A percentile compares a stretch with the other conserved stretches of the same genome.
Evolutionary conservation across 2,888 invertebrate species (phyloP).

Genomic region (Theretra japonica): DNA sequence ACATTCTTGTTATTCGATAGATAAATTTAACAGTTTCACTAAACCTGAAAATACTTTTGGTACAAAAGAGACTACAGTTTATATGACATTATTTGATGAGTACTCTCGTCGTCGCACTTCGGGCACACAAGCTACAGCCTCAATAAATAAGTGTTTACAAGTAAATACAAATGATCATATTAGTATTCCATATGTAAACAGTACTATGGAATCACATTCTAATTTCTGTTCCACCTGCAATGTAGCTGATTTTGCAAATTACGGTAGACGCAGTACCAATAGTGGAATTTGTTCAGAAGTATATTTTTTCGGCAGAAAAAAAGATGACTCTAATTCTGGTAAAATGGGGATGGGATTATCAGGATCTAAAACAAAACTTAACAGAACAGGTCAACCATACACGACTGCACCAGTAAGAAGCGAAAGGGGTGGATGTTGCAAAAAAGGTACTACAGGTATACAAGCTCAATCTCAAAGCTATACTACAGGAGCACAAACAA

Average conservation of each 20-base stretch:
- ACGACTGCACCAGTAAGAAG: conserved; percentile 37
- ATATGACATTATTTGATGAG: conserved; percentile 65
- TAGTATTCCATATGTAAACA: conserved; percentile 31
- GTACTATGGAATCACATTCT: conserved; percentile 37
- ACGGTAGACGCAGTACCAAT: conserved; percentile 22
- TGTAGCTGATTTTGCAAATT: conserved; percentile 35
- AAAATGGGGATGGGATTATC: conserved; percentile 66
- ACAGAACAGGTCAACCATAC: conserved; percentile 34
- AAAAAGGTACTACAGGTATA: conserved; percentile 38
- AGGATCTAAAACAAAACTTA: conserved; percentile 39
- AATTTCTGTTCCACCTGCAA: conserved; percentile 49
- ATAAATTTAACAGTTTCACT: neutral
- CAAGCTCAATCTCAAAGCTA: conserved; percentile 41
- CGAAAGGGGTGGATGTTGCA: conserved; percentile 35
- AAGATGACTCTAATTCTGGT: conserved; percentile 41
- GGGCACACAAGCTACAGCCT: conserved; percentile 77
- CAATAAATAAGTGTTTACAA: conserved; percentile 77
- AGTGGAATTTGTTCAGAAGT: conserved; percentile 56
- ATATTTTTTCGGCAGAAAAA: conserved; percentile 68
- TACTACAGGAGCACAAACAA: conserved; percentile 51
- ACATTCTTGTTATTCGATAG: conserved; percentile 8
- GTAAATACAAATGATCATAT: conserved; percentile 43
- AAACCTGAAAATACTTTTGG: conserved; percentile 20
- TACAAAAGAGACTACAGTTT: conserved; percentile 60
- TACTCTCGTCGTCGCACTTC: conserved; percentile 51